Base-by-base conservation (phyloP, 2,797 vertebrate species). In the Channa striata region DNA sequence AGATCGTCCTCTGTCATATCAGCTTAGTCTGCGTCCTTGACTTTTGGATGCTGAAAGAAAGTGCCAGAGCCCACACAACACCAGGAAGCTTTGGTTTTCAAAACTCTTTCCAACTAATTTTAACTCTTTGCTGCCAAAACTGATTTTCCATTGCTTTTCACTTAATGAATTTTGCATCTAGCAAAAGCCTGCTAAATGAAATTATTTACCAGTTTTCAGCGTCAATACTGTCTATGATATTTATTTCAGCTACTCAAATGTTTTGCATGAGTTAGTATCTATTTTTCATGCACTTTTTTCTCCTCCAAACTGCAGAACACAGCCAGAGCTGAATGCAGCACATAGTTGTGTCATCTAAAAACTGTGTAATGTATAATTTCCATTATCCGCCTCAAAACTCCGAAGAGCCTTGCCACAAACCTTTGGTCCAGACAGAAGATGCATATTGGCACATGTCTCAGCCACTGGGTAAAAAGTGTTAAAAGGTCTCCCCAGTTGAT, bases 21-120 rank as follows among this genome's bases (percentile, higher is more conserved):
- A 50, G 81, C 83, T 81, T 61, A 70, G 51, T 53, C 72, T n/a
- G 68, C 76, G 81, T 82, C 87, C 89, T 92, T 93, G 89, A 90
- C 87, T 88, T 88, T 88, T 77, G 57, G 80, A 84, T 72, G 72
- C 81, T 72, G 74, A 54, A 59, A 76, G 71, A 79, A 85, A 65
- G 51, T 77, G 87, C 82, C 83, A 84, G 83, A 82, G 69, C 70
- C 71, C 80, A 82, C 74, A 78, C 65, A 74, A 46, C 77, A 62
- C 78, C 69, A 59, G 78, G 79, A 44, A 77, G 82, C 73, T 72
- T 80, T 66, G 30, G 53, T 83, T 81, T 30, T 77, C 57, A 58
- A 69, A 73, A 72, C 67, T 48, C 65, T 67, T 78, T 90, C 84
- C 83, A 87, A 76, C 51, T 79, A 50, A 70, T 42, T 65, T 82